Evolutionary conservation across 2,888 invertebrate species (phyloP), one percentile per base, ranked within the genome.

Genomic region (Agrotis ipsilon): DNA sequence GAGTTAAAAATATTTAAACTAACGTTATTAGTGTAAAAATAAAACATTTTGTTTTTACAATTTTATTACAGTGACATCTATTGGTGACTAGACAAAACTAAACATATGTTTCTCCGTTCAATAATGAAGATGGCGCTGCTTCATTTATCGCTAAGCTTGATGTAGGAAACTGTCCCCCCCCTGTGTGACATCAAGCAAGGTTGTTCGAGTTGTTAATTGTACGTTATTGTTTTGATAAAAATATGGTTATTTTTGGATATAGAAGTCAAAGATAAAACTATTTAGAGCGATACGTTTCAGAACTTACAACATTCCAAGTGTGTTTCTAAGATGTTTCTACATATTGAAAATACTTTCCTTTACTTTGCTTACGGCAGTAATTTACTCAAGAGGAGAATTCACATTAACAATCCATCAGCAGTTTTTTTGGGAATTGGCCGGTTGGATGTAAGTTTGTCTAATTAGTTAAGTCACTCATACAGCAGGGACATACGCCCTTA

Each of bases 361-460:
- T 99, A 99, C 92, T 99, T 98, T 93, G 98, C 98, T 0, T 99
- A 98, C 90, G 99, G 99, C 1, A 99, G 99, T 91, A 99, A 99
- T 94, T 96, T 99, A 90, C 94, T 98, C 59, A 96, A 97, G 14
- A 97, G 97, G 90, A 96, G 99, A 86, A 98, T 99, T 82, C 98
- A 97, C 81, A 97, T 98, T 32, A 97, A 98, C 86, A 98, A 98
- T 93, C 98, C 98, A 43, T 97, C 97, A 46, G 98, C 98, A 3
- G 93, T 96, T 67, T 97, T 98, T 86, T 95, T 97, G 83, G 97
- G 97, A 43, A 96, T 97, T 63, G 99, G 97, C 5, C 96, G 96
- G 90, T 94, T 98, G 65, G 93, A 97, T 88, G 98, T 97, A 89
- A 93, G 94, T 92, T 24, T 43, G 67, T 32, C 3, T 16, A 32